phyloP scores from a whole-genome alignment of 2,113 vertebrate species.

The Paracyprichromis sp. region DNA sequence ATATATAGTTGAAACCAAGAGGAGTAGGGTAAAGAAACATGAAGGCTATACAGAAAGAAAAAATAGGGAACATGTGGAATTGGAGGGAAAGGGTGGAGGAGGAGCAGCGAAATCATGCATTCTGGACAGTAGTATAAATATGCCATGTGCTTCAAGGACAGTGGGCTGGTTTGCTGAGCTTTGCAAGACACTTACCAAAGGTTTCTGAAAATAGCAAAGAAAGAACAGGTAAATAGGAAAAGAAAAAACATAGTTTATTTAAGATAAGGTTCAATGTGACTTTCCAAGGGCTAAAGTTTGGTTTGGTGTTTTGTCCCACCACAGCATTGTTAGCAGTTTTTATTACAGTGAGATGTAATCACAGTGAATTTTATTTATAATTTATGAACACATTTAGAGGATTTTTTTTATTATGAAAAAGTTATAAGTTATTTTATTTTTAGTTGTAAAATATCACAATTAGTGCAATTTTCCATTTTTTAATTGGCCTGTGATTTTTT shows the following conservation, averaged over 20 bases:
- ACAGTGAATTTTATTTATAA: not conserved
- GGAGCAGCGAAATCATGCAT: constrained; percentile 76
- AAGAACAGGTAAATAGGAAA: constrained; percentile 57
- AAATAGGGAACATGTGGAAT: not conserved
- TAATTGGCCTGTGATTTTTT: not conserved
- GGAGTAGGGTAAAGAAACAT: not conserved
- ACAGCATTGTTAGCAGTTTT: not conserved
- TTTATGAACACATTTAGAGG: not conserved
- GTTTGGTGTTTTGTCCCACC: not conserved
- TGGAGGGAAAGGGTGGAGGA: not conserved
- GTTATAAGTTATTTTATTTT: not conserved
- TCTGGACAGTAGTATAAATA: constrained; percentile 73
- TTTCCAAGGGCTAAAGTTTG: not conserved
- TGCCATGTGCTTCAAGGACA: constrained; percentile 81
- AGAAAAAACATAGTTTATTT: constrained; percentile 67
- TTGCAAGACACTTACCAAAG: constrained; percentile 91
- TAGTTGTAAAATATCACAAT: not conserved
- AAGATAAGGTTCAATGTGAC: constrained; percentile 4
- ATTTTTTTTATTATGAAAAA: not conserved
- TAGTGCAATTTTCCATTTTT: not conserved
- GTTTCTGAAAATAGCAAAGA: constrained; percentile 88
- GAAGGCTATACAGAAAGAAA: not conserved
- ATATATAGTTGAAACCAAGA: not conserved
- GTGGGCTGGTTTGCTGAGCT: constrained; percentile 71
- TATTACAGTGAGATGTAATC: not conserved